Percentiles rank a stretch among this genome's conserved stretches.
Conservation (phyloP, 2,797 vertebrate species). For the Acipenser transmontanus region DNA sequence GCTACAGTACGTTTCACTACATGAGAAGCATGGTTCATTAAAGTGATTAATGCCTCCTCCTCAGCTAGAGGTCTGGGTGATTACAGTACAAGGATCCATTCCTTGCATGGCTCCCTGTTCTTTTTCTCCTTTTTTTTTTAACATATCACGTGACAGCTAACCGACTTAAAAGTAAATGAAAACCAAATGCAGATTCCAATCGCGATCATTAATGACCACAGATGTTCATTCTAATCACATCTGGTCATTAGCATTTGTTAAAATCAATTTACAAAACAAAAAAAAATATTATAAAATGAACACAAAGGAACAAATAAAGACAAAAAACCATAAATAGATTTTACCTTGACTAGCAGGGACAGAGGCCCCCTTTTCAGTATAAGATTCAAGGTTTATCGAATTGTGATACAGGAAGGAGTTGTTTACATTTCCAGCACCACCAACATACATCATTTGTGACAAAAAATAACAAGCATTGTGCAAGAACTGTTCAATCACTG, state of each 20-base stretch:
- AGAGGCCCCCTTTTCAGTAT: conserved; percentile 18
- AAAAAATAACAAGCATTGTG: conserved; percentile 71
- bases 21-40: conserved; percentile 52
- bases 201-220: conserved; percentile 8
- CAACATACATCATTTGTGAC: conserved; percentile 75
- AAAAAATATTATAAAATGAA: conserved; percentile 25
- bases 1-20: conserved; percentile 40
- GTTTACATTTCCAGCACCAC: conserved; percentile 71
- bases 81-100: conserved; percentile 39
- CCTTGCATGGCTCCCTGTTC: conserved; percentile 39
- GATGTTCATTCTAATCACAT: conserved; percentile 34
- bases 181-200: conserved; percentile 46
- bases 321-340: conserved; percentile 27
- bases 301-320: conserved; percentile 22
- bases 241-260: conserved; percentile 46
- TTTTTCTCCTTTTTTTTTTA: conserved; percentile 29
- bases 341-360: conserved; percentile 17
- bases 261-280: conserved; percentile 43
- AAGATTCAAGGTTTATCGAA: conserved; percentile 40
- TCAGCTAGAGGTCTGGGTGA: conserved; percentile 33
- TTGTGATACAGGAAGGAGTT: conserved; percentile 64
- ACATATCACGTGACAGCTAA: conserved; percentile 32
- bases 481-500: conserved; percentile 73
- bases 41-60: conserved; percentile 51
- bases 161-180: conserved; percentile 38